Conservation (phyloP, 2,888 invertebrate genomes). For the Cerceris rybyensis region DNA sequence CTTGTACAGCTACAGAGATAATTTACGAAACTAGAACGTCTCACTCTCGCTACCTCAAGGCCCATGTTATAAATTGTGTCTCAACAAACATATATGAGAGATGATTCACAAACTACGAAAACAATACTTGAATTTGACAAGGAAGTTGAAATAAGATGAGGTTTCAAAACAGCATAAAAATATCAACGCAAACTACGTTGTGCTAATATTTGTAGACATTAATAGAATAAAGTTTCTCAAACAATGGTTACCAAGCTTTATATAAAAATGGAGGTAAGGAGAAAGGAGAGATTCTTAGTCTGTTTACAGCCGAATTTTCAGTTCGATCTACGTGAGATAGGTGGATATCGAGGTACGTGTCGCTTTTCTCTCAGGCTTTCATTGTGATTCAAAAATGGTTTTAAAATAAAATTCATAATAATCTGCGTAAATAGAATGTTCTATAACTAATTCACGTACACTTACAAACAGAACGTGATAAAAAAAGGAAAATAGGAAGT, state of each 20-base stretch:
- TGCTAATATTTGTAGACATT: no score
- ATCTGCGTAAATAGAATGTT: slow-evolving; percentile 62
- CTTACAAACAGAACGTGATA: slow-evolving; percentile 42
- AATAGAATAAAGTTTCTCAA: no score
- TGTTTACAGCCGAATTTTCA: slow-evolving; percentile 53
- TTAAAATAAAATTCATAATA: slow-evolving; percentile 63
- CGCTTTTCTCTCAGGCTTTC: slow-evolving; percentile 24
- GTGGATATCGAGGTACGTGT: slow-evolving; percentile 27
- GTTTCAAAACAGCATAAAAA: no score
- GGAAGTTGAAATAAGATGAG: no score
- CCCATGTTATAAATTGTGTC: no score
- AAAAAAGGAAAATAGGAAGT: slow-evolving; percentile 11
- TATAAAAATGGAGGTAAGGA: background rate
- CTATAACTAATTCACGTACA: slow-evolving; percentile 63
- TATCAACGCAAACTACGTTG: no score
- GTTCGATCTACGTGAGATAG: slow-evolving; percentile 33
- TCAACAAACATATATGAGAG: no score
- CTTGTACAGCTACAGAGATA: no score
- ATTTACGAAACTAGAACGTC: no score
- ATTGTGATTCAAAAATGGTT: slow-evolving; percentile 63
- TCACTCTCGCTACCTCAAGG: no score
- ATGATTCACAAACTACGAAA: no score
- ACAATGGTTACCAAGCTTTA: background rate
- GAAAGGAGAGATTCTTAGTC: background rate
- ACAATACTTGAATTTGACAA: no score